A percentile compares a stretch with the other conserved stretches of the same genome.
Evolutionary conservation across 2,113 vertebrate species (phyloP).

Genomic region (Prunella himalayana): DNA sequence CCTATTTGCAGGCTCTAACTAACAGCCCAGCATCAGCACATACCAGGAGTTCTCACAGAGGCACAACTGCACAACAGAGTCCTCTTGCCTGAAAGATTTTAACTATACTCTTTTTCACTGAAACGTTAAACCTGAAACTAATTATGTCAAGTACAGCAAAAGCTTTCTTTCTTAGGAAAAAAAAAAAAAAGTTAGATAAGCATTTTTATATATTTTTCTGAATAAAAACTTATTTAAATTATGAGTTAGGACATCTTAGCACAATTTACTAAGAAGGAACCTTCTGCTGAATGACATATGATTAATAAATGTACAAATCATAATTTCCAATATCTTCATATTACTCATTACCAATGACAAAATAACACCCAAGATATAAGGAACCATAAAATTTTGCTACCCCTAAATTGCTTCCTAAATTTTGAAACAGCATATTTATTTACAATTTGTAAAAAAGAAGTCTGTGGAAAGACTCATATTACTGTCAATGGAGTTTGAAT

Average conservation of each 20-base stretch:
- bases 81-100: background rate
- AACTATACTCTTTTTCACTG: background rate
- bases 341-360: background rate
- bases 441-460: constrained; percentile 32
- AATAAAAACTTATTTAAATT: background rate
- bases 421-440: constrained; percentile 49
- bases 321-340: background rate
- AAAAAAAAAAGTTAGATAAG: background rate
- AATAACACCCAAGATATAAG: background rate
- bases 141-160: background rate
- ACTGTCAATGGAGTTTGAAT: background rate
- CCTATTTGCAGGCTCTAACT: background rate
- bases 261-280: background rate
- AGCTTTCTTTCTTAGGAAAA: background rate
- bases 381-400: constrained; percentile 20
- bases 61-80: background rate
- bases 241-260: background rate
- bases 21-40: background rate
- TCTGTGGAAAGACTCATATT: background rate
- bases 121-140: background rate
- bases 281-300: background rate
- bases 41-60: background rate
- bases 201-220: background rate
- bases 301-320: background rate
- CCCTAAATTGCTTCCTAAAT: background rate